Conservation (phyloP, 2,888 invertebrate genomes). For the Dexiosoma caninum region DNA sequence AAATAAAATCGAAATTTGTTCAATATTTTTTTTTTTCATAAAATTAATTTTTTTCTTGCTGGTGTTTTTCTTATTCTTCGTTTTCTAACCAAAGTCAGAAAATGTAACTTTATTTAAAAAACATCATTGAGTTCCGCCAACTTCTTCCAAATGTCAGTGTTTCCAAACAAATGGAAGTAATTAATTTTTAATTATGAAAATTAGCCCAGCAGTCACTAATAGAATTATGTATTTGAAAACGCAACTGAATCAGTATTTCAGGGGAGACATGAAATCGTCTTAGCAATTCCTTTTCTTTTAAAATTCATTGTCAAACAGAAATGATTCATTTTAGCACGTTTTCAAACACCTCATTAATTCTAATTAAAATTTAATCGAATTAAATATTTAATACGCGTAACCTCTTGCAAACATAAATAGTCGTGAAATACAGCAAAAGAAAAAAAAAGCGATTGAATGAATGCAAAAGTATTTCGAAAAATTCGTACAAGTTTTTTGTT, state of each 20-base stretch:
- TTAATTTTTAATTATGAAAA: no score
- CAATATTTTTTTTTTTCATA: no score
- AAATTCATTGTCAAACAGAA: background rate
- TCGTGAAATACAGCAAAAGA: background rate
- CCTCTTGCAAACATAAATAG: conserved; percentile 1
- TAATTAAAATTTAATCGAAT: conserved; percentile 47
- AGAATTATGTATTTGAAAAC: background rate
- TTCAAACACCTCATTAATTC: conserved; percentile 54
- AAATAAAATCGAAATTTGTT: no score
- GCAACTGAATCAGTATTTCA: background rate
- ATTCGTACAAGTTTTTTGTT: background rate
- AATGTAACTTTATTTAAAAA: no score
- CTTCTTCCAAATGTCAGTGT: no score
- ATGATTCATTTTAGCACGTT: background rate
- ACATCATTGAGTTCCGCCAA: no score
- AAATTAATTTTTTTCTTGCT: no score
- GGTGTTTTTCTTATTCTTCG: no score
- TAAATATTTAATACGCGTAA: conserved; percentile 8
- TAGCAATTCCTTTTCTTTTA: background rate
- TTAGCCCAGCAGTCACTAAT: background rate
- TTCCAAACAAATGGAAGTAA: no score
- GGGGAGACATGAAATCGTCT: background rate
- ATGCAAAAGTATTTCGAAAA: background rate
- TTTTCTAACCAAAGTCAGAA: no score
- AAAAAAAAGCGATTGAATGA: conserved; percentile 11